phyloP scores from a whole-genome alignment of 2,113 vertebrate species.

The Tachycineta bicolor region DNA sequence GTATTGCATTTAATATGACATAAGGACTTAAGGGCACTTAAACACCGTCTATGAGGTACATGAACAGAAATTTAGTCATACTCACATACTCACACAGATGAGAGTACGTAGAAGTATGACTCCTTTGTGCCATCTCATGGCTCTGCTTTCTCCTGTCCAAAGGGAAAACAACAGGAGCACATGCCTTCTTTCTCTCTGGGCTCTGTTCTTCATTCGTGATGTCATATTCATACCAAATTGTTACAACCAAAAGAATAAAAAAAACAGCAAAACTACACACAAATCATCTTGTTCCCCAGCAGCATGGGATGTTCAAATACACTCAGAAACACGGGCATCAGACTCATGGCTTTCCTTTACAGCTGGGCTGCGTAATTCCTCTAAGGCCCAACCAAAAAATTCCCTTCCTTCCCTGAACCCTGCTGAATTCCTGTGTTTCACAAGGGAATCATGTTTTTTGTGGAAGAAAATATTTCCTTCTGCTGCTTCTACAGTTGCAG shows the following conservation, averaged over 20 bases:
- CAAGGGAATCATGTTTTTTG: background rate
- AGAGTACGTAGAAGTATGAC: background rate
- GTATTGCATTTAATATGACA: background rate
- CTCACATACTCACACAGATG: background rate
- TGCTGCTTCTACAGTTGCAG: background rate
- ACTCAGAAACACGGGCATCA: background rate
- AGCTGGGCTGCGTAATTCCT: background rate
- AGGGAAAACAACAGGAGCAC: background rate
- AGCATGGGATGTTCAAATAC: background rate
- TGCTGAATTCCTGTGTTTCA: background rate
- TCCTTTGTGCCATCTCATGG: background rate
- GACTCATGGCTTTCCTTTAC: background rate
- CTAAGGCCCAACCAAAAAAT: background rate
- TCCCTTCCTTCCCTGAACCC: background rate
- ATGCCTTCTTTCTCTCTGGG: background rate
- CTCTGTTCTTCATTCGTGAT: background rate
- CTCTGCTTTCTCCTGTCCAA: background rate
- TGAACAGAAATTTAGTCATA: background rate
- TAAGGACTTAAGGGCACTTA: background rate
- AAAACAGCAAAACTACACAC: background rate
- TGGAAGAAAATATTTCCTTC: constrained; percentile 14
- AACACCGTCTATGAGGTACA: background rate
- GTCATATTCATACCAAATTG: background rate
- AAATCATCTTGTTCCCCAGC: background rate
- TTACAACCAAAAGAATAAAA: constrained; percentile 1